Base-by-base conservation (phyloP, 2,888 invertebrate genomes). In the Ormia ochracea region DNA sequence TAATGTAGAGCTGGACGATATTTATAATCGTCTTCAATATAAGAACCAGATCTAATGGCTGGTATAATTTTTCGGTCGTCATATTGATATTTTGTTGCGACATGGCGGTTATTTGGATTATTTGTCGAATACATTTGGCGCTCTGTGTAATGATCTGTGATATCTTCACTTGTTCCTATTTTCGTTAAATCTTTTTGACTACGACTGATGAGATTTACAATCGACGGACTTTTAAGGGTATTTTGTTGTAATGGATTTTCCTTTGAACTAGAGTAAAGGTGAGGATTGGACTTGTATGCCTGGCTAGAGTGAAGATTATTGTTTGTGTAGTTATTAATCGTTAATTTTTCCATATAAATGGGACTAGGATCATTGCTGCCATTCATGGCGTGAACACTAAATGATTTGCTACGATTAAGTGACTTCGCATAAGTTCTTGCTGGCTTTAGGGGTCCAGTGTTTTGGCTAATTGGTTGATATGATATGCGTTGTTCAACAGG, bases 121-220 rank as follows among this genome's bases (percentile, higher is more conserved):
- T 43, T 78, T 17, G 41, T 33, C 21, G 56, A 10, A 56, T 73
- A 80, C 3, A 38, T 63, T 50, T 68, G 80, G 10, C 68, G 21
- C 9, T 76, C 72, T 23, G 19, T 50, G 45, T 81, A 78, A 41
- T 66, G 63, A 43, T 82, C 82, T 19, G 66, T 75, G 23, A 77
- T 81, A 3, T 86, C 83, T 2, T 86, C 86, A 31, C 80, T 82
- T 43, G 75, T 88, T 17, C 86, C 88, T 7, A 93, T 93, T 85
- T 93, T 93, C 26, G 93, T 92, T 26, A 96, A 89, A 87, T 96
- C 96, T 79, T 94, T 92, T 86, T 95, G 95, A 88, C 96, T 96
- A 82, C 96, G 92, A 87, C 94, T 96, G 79, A 96, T 94, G 82
- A 95, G 94, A 73, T 96, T 95, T 41, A 96, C 94, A 82, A 96